Base-by-base conservation (phyloP, 1,140 invertebrate species). In the Melanaphis sacchari region DNA sequence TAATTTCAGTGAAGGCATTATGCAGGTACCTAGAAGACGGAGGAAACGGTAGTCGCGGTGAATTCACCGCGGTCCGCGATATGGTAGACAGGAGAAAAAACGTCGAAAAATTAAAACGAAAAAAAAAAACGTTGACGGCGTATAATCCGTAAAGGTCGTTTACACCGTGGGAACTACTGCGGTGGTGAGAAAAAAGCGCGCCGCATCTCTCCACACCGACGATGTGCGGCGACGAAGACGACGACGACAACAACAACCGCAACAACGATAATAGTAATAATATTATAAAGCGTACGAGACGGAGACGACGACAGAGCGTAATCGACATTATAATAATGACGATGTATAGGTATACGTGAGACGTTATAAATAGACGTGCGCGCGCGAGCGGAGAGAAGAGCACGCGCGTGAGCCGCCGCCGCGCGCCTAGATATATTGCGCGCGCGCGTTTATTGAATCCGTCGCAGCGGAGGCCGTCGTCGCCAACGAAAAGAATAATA, bases 141-240 rank as follows among this genome's bases (percentile, higher is more conserved):
- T 18, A n/a, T 36, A 26, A 76, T 76, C 36, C n/a, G 38, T 87
- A 88, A 88, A 88, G 85, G 85, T 18, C 88, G 88, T 90, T 90
- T 90, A 90, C 88, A 54, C 88, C 88, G 88, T 90, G 88, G 88
- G 88, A 90, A 90, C 46, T 49, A 9, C n/a, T 15, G 46, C n/a
- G 31, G 31, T 6, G 59, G 36, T 85, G 40, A 40, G 40, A 40
- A 85, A 85, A 81, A 81, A 40, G 31, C 24, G 59, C 59, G 31
- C 54, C 54, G 31, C 31, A 11, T 59, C 54, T 41, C 38, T n/a
- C n/a, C n/a, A n/a, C 38, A 0, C 40, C 82, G 82, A 40, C 24
- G 31, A 85, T 43, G 24, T 40, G 1, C 18, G 15, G 4, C 36
- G 22, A 84, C 82, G 24, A 84, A 38, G 2, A 40, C 24, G 76